These are phyloP conservation scores for Xanthorhoe designata DNA, from an alignment of 2,888 invertebrate species.

Conservation along the genomic window DNA sequence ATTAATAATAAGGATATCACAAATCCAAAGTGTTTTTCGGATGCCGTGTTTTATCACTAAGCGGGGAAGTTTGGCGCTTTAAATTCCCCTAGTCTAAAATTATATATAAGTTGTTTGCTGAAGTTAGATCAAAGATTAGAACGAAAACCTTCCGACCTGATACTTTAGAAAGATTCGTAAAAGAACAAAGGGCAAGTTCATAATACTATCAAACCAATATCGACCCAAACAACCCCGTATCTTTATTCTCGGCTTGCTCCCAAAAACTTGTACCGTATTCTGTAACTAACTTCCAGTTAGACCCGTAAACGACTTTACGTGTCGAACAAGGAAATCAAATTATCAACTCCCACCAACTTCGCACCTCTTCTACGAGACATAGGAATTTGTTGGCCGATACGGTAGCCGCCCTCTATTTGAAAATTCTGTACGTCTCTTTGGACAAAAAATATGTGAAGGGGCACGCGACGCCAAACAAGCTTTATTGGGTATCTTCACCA, in stretches of 20 bases:
- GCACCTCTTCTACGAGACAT: conserved; percentile 75
- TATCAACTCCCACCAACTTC: conserved; percentile 80
- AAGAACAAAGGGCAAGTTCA: conserved; percentile 47
- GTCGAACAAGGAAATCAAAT: conserved; percentile 83
- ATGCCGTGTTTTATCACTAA: conserved; percentile 81
- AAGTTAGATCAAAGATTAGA: conserved; percentile 20
- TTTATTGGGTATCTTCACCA: conserved; percentile 80
- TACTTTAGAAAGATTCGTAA: conserved; percentile 31
- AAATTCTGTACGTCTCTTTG: conserved; percentile 75
- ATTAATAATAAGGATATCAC: conserved; percentile 84
- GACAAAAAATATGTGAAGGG: conserved; percentile 74
- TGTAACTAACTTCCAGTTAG: conserved; percentile 76
- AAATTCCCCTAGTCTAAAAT: conserved; percentile 15
- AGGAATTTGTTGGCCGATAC: conserved; percentile 70
- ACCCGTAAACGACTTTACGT: conserved; percentile 82
- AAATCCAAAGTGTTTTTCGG: conserved; percentile 74
- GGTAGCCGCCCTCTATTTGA: conserved; percentile 69
- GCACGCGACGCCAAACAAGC: conserved; percentile 73
- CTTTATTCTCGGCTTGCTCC: conserved; percentile 63
- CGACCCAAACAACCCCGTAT: conserved; percentile 60
- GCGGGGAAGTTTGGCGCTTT: conserved; percentile 61
- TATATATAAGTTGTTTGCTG: conserved; percentile 8
- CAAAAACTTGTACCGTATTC: conserved; percentile 69
- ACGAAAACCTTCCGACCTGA: conserved; percentile 13
- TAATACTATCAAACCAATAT: conserved; percentile 58